These are phyloP conservation scores for Trachelus stipa DNA, from an alignment of 2,888 invertebrate species.

Conservation along the genomic window DNA sequence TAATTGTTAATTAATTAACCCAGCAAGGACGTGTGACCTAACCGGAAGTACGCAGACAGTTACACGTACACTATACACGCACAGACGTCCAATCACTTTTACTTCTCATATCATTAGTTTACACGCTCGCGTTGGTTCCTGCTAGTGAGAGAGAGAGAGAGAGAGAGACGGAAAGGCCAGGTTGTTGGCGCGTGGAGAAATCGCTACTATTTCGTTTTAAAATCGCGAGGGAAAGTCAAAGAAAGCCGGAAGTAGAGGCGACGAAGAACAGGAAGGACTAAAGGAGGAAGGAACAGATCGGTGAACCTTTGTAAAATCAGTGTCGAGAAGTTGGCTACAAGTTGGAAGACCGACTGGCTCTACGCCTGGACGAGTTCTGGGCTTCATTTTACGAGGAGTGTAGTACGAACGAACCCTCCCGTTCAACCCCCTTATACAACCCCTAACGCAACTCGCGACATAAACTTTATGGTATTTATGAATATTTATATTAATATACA, in stretches of 20 bases:
- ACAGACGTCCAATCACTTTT: background rate
- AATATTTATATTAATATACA: slow-evolving; percentile 67
- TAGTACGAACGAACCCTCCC: slow-evolving; percentile 44
- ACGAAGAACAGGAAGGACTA: background rate
- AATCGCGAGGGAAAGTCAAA: slow-evolving; percentile 10
- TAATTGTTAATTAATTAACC: slow-evolving; percentile 54
- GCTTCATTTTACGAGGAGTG: slow-evolving; percentile 60
- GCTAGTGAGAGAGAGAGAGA: background rate
- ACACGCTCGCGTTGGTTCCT: background rate
- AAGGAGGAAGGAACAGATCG: background rate
- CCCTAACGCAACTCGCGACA: slow-evolving; percentile 50
- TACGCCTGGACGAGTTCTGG: slow-evolving; percentile 12
- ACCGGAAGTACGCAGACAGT: background rate
- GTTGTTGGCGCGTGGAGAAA: background rate
- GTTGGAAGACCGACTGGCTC: background rate
- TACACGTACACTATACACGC: background rate
- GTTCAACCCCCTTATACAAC: slow-evolving; percentile 20
- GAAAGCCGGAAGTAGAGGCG: slow-evolving; percentile 8
- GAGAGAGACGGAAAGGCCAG: background rate
- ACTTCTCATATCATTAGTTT: background rate
- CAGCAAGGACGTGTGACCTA: background rate
- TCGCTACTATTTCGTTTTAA: background rate
- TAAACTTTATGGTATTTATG: slow-evolving; percentile 66
- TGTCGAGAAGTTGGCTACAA: background rate
- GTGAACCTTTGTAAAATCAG: background rate